phyloP scores from a whole-genome alignment of 2,113 vertebrate genomes.

The Sus scrofa region T2T-Sscrofa CM000818.6:75366501-75367000 shows the following conservation, averaged over 20 bases:
- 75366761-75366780: neutral
- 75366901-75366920: conserved; percentile 13
- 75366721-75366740: conserved; percentile 55
- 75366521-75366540: neutral
- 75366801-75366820: neutral
- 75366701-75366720: conserved; percentile 31
- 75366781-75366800: neutral
- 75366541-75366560: conserved; percentile 2
- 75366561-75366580: conserved; percentile 7
- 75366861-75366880: neutral
- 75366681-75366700: conserved; percentile 58
- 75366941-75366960: neutral
- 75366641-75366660: neutral
- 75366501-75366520: conserved; percentile 47
- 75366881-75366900: neutral
- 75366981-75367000: conserved; percentile 28
- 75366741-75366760: conserved; percentile 51
- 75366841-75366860: conserved; percentile 43
- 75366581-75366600: conserved; percentile 54
- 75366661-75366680: conserved; percentile 53
- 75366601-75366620: conserved; percentile 30
- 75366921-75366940: conserved; percentile 43
- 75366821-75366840: conserved; percentile 62
- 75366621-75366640: conserved; percentile 16
- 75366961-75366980: conserved; percentile 56